Evolutionary conservation across 2,113 vertebrate genomes (phyloP).

Genomic region (Lontra canadensis): DNA sequence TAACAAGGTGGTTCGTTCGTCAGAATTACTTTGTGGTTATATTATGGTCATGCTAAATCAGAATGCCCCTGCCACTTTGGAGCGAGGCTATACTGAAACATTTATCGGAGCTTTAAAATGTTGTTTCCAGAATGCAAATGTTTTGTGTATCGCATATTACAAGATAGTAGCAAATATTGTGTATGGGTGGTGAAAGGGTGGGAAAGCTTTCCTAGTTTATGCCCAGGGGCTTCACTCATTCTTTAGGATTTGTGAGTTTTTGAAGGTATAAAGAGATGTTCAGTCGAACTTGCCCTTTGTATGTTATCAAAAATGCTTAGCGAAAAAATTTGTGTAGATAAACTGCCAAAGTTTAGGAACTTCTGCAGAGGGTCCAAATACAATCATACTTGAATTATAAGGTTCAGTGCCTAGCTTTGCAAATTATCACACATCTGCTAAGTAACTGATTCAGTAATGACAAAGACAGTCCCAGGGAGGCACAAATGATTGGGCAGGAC

Average conservation of each 20-base stretch:
- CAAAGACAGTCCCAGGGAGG: not conserved
- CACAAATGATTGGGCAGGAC: not conserved
- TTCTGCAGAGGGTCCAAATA: not conserved
- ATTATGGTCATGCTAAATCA: not conserved
- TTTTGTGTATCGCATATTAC: not conserved
- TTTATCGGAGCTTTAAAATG: not conserved
- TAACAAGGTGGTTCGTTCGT: not conserved
- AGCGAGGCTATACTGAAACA: not conserved
- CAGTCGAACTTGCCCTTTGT: not conserved
- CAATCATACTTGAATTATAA: not conserved
- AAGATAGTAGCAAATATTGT: constrained; percentile 41
- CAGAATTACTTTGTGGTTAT: not conserved
- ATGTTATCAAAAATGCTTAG: constrained; percentile 26
- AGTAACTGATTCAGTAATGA: not conserved
- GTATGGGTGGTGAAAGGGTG: not conserved
- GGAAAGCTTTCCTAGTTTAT: not conserved
- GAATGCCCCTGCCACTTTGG: not conserved
- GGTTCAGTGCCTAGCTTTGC: not conserved
- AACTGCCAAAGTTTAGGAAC: too few relatives aligned
- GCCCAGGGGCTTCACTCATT: not conserved
- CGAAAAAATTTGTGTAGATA: not conserved
- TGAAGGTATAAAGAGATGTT: constrained; percentile 8
- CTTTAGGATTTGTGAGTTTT: not conserved
- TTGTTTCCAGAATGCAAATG: constrained; percentile 38
- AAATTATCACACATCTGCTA: not conserved